Percentiles rank a stretch among this genome's conserved stretches.
Evolutionary conservation across 2,888 invertebrate species (phyloP).

Genomic region (Cordilura impudica): DNA sequence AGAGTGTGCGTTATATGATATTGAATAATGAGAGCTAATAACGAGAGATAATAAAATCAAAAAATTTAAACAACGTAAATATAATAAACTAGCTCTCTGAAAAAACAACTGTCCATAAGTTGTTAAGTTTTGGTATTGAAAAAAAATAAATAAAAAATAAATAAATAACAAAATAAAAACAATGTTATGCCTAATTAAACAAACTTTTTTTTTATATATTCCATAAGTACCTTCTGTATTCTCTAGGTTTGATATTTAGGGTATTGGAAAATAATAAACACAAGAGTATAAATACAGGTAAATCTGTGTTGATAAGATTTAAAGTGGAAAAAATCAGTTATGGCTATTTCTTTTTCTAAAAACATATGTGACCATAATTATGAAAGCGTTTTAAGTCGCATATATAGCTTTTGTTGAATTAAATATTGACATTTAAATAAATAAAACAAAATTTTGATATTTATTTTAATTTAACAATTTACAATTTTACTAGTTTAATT

Average conservation of each 20-base stretch:
- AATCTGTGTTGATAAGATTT: no score
- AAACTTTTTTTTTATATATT: constrained; percentile 18
- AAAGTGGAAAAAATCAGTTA: no score
- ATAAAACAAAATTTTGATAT: no score
- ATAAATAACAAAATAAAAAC: constrained; percentile 11
- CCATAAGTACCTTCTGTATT: background rate
- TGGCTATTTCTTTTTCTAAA: no score
- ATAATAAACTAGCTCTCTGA: background rate
- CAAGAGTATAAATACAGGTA: no score
- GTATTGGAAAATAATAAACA: no score
- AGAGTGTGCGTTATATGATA: background rate
- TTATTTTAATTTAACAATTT: no score
- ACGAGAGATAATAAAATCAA: background rate
- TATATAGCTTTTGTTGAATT: no score
- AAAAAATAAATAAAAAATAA: background rate
- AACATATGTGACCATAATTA: no score
- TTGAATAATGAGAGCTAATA: background rate
- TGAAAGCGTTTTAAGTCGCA: no score
- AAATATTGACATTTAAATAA: no score
- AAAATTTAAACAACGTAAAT: background rate
- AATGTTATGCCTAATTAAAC: constrained; percentile 52
- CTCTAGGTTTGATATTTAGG: background rate
- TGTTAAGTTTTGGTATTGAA: background rate
- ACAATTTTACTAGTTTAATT: no score
- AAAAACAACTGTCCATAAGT: background rate